Base-by-base conservation (phyloP, 2,888 invertebrate species). In the Acheta domesticus region DNA sequence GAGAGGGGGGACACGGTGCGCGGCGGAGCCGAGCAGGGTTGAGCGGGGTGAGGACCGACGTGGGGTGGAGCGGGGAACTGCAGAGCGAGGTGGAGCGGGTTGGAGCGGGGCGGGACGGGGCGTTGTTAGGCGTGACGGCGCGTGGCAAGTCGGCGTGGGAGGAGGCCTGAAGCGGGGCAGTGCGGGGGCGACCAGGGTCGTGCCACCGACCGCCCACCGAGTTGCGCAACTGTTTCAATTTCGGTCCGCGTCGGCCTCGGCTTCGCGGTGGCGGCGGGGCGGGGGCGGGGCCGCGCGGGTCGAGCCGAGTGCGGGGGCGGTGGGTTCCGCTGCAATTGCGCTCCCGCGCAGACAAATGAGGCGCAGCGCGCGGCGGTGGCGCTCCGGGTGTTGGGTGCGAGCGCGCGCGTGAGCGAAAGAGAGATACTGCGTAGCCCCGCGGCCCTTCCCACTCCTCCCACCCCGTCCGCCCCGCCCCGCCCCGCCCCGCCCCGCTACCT, bases 251-350 rank as follows among this genome's bases (percentile, higher is more conserved):
- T 36, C 36, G 36, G 36, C 36, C 36, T 36, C 36, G 36, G 36
- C 36, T 36, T 36, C 36, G 36, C 36, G 36, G 36, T 8, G 62
- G 14, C 16, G 12, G 62, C 1, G 62, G n/a, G 62, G 62, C 8
- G 36, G 8, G 2, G 36, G 36, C 8, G 36, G 36, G 36, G 36
- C 0, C 8, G 36, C 62, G 62, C 16, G 36, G 36, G 36, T 0
- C 8, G 36, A 1, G 12, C 16, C 62, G 62, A 16, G n/a, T 14
- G 62, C 62, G 62, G 62, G n/a, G 62, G 62, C 36, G 36, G n/a
- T n/a, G 62, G 62, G 14, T 62, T 62, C n/a, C 62, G 62, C 62
- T 62, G 62, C 62, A 62, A 62, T 62, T 62, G 62, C 62, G 62
- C 62, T 14, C n/a, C 8, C 62, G 62, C 62, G 62, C 62, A 62